These are phyloP conservation scores for Hippocampus abdominalis DNA, from an alignment of 2,113 vertebrate species.

Conservation along the genomic window DNA sequence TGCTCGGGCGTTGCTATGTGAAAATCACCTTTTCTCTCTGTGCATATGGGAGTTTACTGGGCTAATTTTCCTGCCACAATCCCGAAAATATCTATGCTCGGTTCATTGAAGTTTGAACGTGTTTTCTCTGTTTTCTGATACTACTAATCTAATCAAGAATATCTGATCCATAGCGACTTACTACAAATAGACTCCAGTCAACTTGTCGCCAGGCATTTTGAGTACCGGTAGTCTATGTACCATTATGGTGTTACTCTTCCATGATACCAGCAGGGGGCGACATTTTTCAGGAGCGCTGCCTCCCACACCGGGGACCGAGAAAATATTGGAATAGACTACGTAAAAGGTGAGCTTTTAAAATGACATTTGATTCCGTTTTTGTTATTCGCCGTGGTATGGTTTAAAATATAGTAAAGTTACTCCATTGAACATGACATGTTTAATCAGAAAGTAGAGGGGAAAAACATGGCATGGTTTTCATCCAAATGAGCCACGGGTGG, in stretches of 20 bases:
- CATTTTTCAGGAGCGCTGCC: neutral
- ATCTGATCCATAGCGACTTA: too few species aligned
- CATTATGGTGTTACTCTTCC: neutral
- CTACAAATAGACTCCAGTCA: too few species aligned
- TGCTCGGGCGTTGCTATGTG: too few species aligned
- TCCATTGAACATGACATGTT: conserved; percentile 14
- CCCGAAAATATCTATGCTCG: too few species aligned
- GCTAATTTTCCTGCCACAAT: too few species aligned
- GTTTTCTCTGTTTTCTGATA: too few species aligned
- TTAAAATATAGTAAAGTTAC: neutral
- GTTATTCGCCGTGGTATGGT: neutral
- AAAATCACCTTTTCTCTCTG: too few species aligned
- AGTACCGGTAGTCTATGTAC: neutral
- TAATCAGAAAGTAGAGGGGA: conserved; percentile 22
- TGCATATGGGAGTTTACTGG: too few species aligned
- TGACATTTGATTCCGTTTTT: neutral
- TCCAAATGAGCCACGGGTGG: conserved; percentile 50
- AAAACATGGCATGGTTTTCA: conserved; percentile 29
- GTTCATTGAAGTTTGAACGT: too few species aligned
- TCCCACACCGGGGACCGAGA: neutral
- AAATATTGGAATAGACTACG: neutral
- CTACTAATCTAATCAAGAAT: too few species aligned
- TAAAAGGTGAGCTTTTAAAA: neutral
- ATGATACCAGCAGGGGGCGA: conserved; percentile 42
- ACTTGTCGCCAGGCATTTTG: too few species aligned